Evolutionary conservation across 1,140 invertebrate genomes (phyloP).

Genomic region (Nymphalis io): DNA sequence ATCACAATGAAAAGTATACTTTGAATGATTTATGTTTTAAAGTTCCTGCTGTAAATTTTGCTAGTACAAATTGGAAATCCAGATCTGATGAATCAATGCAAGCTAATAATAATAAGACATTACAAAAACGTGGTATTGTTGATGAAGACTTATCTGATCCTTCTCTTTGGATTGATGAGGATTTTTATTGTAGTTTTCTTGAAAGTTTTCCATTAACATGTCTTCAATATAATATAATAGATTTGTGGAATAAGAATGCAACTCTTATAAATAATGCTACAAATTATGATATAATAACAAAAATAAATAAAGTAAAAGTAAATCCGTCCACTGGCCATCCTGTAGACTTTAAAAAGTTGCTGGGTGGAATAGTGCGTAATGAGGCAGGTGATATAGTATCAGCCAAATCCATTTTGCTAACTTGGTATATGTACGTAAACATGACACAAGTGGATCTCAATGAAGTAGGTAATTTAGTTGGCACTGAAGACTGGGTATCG

Average conservation of each 20-base stretch:
- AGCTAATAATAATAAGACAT: slow-evolving; percentile 41
- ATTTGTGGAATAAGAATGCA: slow-evolving; percentile 86
- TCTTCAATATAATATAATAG: slow-evolving; percentile 84
- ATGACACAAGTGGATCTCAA: slow-evolving; percentile 84
- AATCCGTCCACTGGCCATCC: slow-evolving; percentile 85
- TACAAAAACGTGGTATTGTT: slow-evolving; percentile 38
- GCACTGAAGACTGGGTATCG: slow-evolving; percentile 88
- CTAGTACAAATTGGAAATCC: slow-evolving; percentile 59
- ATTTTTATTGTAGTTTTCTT: slow-evolving; percentile 82
- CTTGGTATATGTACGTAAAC: slow-evolving; percentile 85
- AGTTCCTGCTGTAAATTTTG: slow-evolving; percentile 77
- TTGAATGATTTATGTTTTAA: slow-evolving; percentile 85
- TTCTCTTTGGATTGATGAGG: slow-evolving; percentile 76
- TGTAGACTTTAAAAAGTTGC: slow-evolving; percentile 83
- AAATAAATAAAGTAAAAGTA: slow-evolving; percentile 82
- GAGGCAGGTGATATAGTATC: slow-evolving; percentile 82
- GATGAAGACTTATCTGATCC: slow-evolving; percentile 75
- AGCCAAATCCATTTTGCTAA: slow-evolving; percentile 83
- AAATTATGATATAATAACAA: slow-evolving; percentile 83
- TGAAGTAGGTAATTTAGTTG: slow-evolving; percentile 85
- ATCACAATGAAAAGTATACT: slow-evolving; percentile 63
- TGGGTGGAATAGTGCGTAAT: slow-evolving; percentile 84
- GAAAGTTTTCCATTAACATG: slow-evolving; percentile 82
- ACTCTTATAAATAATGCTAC: slow-evolving; percentile 81
- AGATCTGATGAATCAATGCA: slow-evolving; percentile 55